Base-by-base conservation (phyloP, 2,888 invertebrate genomes). In the Drosophila borealis region DNA sequence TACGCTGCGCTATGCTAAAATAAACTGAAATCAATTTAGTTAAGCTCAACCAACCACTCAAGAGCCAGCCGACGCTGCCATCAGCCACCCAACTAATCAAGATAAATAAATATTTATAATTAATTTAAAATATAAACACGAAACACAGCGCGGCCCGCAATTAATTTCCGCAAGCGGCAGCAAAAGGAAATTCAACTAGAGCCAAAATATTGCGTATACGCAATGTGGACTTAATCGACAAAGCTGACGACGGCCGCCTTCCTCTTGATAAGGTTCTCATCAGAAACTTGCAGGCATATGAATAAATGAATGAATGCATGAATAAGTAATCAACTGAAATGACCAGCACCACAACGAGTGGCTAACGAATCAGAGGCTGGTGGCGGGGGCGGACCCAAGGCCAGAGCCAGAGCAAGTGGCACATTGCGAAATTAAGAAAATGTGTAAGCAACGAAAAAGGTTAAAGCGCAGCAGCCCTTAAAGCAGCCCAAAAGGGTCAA, bases 61-160 rank as follows among this genome's bases (percentile, higher is more conserved):
- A 42, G 34, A 33, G 42, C 34, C 33, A 6, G 33, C 33, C 9
- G 1, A 9, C 6, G 11, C n/a, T 49, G 33, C 36, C 56, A 37
- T 19, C 45, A 33, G n/a, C 56, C 67, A 51, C 69, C 54, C 70
- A 83, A 71, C 85, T 86, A 89, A 86, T 89, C 89, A 84, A 70
- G 74, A 86, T 88, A 85, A 88, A 89, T 89, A 86, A 86, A 86
- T 86, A 86, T 86, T 86, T 89, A 86, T 89, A 89, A 86, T 86
- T 86, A 86, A 86, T 86, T 86, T 88, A 85, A 86, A 86, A 81
- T 88, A 86, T 89, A 84, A 86, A 89, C 85, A 86, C 73, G 70
- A 70, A 64, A 59, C 65, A 55, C 76, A 74, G 56, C 61, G 71
- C 56, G 64, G 74, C 63, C 29, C 78, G 74, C 89, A 89, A 85